These are phyloP conservation scores for Neoscelio sp. DNA, from an alignment of 2,888 invertebrate species.

Conservation along the genomic window DNA sequence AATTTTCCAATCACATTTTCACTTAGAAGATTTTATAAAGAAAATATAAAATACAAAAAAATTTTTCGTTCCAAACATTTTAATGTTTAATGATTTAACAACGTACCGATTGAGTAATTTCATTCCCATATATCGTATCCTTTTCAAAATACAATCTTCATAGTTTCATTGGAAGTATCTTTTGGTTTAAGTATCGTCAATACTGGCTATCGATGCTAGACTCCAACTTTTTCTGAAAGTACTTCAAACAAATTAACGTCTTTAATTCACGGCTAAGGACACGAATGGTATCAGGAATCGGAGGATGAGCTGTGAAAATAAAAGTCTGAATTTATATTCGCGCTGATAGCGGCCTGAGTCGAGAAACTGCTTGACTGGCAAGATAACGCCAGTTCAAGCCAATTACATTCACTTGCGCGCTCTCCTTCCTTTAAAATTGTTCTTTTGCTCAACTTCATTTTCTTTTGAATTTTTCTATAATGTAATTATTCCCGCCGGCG, in stretches of 20 bases:
- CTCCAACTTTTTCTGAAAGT: no score
- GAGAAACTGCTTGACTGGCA: conserved; percentile 81
- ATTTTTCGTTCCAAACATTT: no score
- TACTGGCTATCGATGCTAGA: no score
- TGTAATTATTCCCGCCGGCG: no score
- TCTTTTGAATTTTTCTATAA: neutral
- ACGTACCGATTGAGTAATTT: no score
- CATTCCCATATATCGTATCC: no score
- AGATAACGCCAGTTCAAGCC: conserved; percentile 80
- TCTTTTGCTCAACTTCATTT: conserved; percentile 34
- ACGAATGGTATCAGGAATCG: conserved; percentile 49
- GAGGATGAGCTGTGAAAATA: conserved; percentile 72
- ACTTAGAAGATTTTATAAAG: no score
- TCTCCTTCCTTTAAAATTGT: conserved; percentile 67
- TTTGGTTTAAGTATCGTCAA: no score
- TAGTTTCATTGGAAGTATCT: neutral
- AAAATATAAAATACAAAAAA: no score
- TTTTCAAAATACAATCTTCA: no score
- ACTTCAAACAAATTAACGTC: conserved; percentile 78
- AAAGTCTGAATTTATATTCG: conserved; percentile 80
- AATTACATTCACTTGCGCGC: conserved; percentile 81
- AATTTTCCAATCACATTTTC: no score
- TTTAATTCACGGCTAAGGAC: conserved; percentile 73
- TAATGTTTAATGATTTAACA: no score
- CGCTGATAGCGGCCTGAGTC: conserved; percentile 78